A percentile compares a stretch with the other conserved stretches of the same genome.
These are phyloP conservation scores for Odobenus rosmarus DNA, from an alignment of 2,113 vertebrate genomes.

Conservation along the genomic window DNA sequence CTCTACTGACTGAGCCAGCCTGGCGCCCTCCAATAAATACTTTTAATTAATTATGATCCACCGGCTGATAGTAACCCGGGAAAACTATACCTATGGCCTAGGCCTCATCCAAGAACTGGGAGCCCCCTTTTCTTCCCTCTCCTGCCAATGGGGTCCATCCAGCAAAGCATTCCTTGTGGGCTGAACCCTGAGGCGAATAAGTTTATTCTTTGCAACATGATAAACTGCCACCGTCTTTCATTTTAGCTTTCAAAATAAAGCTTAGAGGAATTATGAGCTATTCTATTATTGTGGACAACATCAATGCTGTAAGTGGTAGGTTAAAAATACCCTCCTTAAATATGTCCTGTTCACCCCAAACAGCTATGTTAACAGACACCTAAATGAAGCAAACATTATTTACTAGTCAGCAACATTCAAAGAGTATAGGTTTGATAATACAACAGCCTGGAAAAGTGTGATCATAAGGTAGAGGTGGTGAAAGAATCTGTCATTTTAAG, in stretches of 20 bases:
- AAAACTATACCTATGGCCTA: neutral
- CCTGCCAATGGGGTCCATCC: neutral
- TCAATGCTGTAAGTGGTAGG: neutral
- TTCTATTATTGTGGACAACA: neutral
- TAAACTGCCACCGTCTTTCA: neutral
- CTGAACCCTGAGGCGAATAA: neutral
- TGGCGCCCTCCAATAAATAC: neutral
- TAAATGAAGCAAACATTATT: neutral
- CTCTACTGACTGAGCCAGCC: neutral
- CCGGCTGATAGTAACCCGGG: neutral
- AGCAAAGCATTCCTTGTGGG: neutral
- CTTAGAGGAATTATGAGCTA: neutral
- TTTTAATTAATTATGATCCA: neutral
- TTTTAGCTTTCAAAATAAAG: slow-evolving; percentile 33
- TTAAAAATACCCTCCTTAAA: neutral
- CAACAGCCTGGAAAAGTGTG: neutral
- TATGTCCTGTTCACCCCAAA: neutral
- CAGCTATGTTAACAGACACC: neutral
- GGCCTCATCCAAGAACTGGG: neutral
- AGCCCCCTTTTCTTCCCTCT: neutral
- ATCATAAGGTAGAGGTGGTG: neutral
- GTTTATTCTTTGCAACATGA: neutral
- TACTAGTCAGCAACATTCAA: neutral
- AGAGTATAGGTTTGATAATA: neutral
- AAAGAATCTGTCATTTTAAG: neutral